Conservation (phyloP, 2,797 vertebrate species). For the Coracias cyanogaster region DNA sequence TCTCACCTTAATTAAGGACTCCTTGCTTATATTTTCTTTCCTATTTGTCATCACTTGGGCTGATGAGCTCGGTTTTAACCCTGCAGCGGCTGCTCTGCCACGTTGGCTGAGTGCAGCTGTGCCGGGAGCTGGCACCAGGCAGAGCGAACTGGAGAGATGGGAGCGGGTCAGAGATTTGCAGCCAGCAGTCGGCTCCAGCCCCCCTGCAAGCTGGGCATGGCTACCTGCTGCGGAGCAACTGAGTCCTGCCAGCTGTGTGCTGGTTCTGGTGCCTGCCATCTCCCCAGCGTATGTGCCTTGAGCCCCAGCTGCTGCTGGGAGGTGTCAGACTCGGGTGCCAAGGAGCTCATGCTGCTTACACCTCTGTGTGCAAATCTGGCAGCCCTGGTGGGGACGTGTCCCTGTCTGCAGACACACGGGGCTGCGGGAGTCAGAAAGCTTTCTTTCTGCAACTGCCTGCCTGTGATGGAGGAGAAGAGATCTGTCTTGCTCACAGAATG, state of each 20-base stretch:
- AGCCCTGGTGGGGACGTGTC: not conserved
- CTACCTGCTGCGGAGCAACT: not conserved
- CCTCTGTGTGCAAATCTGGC: not conserved
- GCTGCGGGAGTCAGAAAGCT: not conserved
- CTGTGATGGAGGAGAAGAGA: not conserved
- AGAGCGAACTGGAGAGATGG: not conserved
- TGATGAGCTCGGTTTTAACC: not conserved
- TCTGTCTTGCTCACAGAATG: not conserved
- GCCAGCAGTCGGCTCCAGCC: not conserved
- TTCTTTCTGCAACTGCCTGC: not conserved
- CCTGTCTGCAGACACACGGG: not conserved
- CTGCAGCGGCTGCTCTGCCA: not conserved
- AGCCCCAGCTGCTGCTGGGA: not conserved
- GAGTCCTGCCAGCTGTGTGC: not conserved
- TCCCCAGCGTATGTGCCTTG: accelerated
- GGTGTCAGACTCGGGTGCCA: not conserved
- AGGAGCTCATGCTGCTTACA: not conserved
- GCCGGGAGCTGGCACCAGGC: accelerated
- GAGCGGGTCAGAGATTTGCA: accelerated
- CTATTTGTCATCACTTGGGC: not conserved
- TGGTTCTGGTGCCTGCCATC: not conserved
- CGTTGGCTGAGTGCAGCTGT: accelerated
- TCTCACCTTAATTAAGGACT: constrained; percentile 34
- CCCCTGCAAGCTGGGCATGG: not conserved
- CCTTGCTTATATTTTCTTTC: constrained; percentile 13